These are phyloP conservation scores for Orcinus orca DNA, from an alignment of 2,113 vertebrate species.

Conservation along the genomic window DNA sequence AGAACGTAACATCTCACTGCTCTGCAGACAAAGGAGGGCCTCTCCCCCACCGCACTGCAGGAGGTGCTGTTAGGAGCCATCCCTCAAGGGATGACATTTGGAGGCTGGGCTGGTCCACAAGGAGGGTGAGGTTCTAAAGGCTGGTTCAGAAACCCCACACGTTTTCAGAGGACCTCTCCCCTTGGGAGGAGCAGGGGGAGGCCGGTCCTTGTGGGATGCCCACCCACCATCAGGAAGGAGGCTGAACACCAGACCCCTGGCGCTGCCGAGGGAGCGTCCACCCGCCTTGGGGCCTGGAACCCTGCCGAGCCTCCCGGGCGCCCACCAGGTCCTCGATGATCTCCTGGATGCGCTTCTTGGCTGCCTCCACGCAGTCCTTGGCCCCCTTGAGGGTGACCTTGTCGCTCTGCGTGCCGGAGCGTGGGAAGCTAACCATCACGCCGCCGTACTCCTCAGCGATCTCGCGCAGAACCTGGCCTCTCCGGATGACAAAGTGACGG, in stretches of 20 bases:
- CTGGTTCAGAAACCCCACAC: background rate
- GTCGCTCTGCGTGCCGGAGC: conserved; percentile 93
- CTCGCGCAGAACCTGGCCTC: conserved; percentile 95
- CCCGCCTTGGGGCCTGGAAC: accelerated
- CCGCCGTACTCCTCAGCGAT: conserved; percentile 97
- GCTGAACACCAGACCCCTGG: background rate
- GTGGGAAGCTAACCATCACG: conserved; percentile 98
- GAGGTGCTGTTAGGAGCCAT: too few relatives aligned
- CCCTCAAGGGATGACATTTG: accelerated
- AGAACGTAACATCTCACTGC: accelerated
- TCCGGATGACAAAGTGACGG: conserved; percentile 95
- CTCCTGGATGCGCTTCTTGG: conserved; percentile 96
- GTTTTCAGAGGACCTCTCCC: background rate
- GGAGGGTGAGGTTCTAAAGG: too few relatives aligned
- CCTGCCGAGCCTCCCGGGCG: accelerated
- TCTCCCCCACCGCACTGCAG: background rate
- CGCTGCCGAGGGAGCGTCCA: background rate
- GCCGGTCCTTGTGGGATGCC: background rate
- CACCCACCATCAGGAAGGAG: accelerated
- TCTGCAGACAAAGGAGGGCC: background rate
- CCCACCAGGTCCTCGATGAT: conserved; percentile 95
- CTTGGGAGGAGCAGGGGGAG: accelerated
- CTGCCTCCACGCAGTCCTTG: conserved; percentile 98
- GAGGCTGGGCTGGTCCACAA: background rate
- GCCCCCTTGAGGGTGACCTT: conserved; percentile 96